These are phyloP conservation scores for Venustoraphidia nigricollis DNA, from an alignment of 2,888 invertebrate species.

Conservation along the genomic window DNA sequence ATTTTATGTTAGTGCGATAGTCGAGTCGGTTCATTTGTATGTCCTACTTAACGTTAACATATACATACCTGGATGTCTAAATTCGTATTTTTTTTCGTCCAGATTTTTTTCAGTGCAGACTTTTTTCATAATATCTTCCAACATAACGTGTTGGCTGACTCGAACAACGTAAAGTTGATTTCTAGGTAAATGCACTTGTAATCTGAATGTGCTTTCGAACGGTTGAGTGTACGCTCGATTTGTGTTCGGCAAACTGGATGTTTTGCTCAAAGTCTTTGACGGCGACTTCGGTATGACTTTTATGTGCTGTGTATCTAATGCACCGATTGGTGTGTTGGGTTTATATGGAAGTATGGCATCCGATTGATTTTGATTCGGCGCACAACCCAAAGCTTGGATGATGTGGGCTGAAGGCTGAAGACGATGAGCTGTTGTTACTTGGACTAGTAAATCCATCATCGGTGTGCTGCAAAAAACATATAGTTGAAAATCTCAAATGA, in stretches of 20 bases:
- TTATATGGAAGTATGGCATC: conserved; percentile 48
- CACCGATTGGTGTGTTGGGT: conserved; percentile 57
- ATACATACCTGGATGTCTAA: conserved; percentile 55
- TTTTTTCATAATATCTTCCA: conserved; percentile 52
- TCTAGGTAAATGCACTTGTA: conserved; percentile 56
- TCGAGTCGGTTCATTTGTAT: too few relatives aligned
- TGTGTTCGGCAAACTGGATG: background rate
- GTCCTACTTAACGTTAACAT: too few relatives aligned
- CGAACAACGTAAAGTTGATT: conserved; percentile 66
- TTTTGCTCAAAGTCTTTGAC: background rate
- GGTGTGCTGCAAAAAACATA: conserved; percentile 41
- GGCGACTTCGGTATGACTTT: conserved; percentile 22
- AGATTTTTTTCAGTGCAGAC: conserved; percentile 64
- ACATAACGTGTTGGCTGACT: conserved; percentile 49
- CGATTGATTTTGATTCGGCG: conserved; percentile 11
- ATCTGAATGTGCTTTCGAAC: conserved; percentile 43
- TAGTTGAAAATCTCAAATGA: too few relatives aligned
- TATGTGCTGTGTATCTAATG: conserved; percentile 32
- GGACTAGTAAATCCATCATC: conserved; percentile 63
- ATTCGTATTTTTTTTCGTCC: conserved; percentile 55
- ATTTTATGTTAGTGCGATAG: too few relatives aligned
- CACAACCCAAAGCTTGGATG: conserved; percentile 42
- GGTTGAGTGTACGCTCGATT: conserved; percentile 25
- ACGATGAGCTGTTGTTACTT: conserved; percentile 50
- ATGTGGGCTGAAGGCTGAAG: conserved; percentile 50